Evolutionary conservation across 2,797 vertebrate species (phyloP), one percentile per base, ranked within the genome.

Genomic region (Arrhamphus sclerolepis): DNA sequence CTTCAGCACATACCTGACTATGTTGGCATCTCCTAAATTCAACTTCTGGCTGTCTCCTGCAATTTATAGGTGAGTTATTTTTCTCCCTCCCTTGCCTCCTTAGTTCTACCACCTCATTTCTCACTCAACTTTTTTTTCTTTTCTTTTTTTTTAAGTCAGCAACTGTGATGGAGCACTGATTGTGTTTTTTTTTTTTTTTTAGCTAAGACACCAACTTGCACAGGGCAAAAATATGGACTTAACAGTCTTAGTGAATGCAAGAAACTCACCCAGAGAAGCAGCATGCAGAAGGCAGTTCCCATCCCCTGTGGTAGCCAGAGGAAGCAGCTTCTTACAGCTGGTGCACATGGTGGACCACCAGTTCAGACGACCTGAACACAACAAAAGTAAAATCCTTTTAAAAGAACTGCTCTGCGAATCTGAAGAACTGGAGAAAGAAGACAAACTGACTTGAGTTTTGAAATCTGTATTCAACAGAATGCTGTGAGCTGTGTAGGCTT

Each of bases 281-380:
- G 98, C 98, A 1, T 99, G 98, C 70, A 99, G 87, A 19, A 99
- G 95, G 89, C 98, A 99, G 94, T 99, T 99, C 14, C 98, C 98
- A 17, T 99, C 98, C 13, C 97, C 98, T 0, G 98, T 98, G 10
- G 98, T 99, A 44, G 98, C 97, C 89, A 99, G 83, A 40, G 98
- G 98, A 72, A 99, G 95, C 56, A 99, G 95, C 70, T 96, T 95
- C 82, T 99, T 99, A 82, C 98, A 99, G 84, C 97, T 98, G 0
- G 93, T 95, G 84, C 97, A 98, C 86, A 95, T 96, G 0, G 96
- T 95, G 78, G 97, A 98, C 98, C 97, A 99, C 98, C 98, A 99
- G 66, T 99, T 99, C 68, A 99, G 92, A 70, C 96, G 97, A 78
- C 98, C 98, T 99, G 88, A 49, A 87, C 75, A 55, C n/a, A 63